Evolutionary conservation across 2,888 invertebrate species (phyloP), one percentile per base, ranked within the genome.

Genomic region (Girardia tigrina): DNA sequence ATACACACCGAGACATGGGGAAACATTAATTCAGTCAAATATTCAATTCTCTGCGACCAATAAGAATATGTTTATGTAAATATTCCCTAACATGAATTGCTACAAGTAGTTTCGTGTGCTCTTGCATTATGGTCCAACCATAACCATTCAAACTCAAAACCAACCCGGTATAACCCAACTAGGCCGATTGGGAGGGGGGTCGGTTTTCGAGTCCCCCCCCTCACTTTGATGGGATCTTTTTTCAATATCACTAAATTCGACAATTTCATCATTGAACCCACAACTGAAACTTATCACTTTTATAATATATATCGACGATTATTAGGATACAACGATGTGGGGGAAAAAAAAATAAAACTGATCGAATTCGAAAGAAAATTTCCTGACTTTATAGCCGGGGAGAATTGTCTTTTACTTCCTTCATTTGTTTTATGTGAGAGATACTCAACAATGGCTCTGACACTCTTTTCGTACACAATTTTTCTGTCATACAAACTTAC

Each of bases 391-490:
- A 20, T 56, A 20, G 56, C 56, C 56, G 6, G 8, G 20, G 56
- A 56, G 56, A 56, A 56, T 56, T 56, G 56, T 56, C 56, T 56
- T 56, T 56, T 56, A 56, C 56, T 56, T 56, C 23, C 56, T 56
- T 56, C 56, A 56, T 56, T 56, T 56, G 4, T 4, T 56, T 56
- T 56, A 56, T 56, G 56, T 56, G 4, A 56, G n/a, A n/a, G 56
- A 56, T 56, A 56, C 56, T 56, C 56, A 56, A 56, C 56, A 56
- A 56, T 56, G 56, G 56, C 56, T 56, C 56, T 56, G 56, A 56
- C 56, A 56, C 56, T 56, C 56, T 56, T 56, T 20, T 56, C n/a
- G 56, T 56, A 56, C 56, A 56, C 56, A 56, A 56, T 56, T 56
- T 36, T 56, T 56, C 56, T 56, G 56, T 56, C 56, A 56, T 56